Conservation (phyloP, 2,113 vertebrate genomes). For the Scartelaos histophorus region DNA sequence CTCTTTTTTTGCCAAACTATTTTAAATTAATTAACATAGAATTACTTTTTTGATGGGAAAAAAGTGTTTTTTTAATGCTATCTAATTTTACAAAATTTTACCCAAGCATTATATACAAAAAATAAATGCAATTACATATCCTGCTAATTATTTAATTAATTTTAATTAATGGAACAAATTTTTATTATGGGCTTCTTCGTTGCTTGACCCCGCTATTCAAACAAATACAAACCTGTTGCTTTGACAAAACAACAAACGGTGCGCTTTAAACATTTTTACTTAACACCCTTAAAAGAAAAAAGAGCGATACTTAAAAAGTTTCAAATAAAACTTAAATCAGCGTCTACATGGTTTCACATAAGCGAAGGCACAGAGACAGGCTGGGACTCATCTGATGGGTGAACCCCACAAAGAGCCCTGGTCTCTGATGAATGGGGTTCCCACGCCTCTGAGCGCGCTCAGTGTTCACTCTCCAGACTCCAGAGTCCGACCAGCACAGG, state of each 20-base stretch:
- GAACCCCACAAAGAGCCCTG: slow-evolving; percentile 77
- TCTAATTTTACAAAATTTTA: not conserved
- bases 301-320: not conserved
- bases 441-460: slow-evolving; percentile 73
- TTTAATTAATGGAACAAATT: not conserved
- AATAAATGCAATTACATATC: not conserved
- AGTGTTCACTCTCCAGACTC: slow-evolving; percentile 49
- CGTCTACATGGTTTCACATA: not conserved
- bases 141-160: not conserved
- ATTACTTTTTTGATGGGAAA: not conserved
- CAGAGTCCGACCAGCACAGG: slow-evolving; percentile 44
- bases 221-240: not conserved
- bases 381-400: slow-evolving; percentile 74
- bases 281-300: not conserved
- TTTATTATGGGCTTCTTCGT: not conserved
- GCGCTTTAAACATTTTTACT: not conserved
- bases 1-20: not conserved
- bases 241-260: not conserved
- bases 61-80: not conserved
- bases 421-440: slow-evolving; percentile 78
- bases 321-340: too few relatives aligned
- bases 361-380: slow-evolving; percentile 30
- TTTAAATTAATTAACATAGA: not conserved
- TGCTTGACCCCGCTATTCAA: not conserved
- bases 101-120: not conserved